A percentile compares a stretch with the other conserved stretches of the same genome.
Evolutionary conservation across 2,888 invertebrate species (phyloP).

Genomic region (Galeopsomyia nigrocyanea): DNA sequence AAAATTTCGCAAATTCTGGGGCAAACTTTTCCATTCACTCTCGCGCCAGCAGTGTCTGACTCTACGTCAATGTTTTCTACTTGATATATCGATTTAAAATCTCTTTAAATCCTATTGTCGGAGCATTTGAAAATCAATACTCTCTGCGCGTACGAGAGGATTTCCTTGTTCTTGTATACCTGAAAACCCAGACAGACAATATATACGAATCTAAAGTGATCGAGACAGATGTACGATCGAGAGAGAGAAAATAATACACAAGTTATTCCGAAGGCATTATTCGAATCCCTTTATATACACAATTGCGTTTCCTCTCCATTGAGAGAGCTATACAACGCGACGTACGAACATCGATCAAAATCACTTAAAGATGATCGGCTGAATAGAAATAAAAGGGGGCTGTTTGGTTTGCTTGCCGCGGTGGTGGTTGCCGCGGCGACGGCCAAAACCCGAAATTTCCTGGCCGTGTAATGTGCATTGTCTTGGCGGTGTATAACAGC

Average conservation of each 20-base stretch:
- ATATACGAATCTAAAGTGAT: no score
- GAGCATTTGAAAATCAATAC: no score
- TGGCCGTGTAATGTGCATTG: conserved; percentile 4
- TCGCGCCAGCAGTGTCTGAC: no score
- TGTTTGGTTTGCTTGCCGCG: no score
- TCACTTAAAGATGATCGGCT: background rate
- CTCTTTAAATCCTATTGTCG: no score
- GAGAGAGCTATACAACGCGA: no score
- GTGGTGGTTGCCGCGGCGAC: no score
- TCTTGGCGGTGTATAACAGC: conserved; percentile 5
- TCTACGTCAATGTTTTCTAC: background rate
- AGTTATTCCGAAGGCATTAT: background rate
- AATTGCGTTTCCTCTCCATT: background rate
- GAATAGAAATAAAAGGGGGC: conserved; percentile 18
- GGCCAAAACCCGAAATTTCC: conserved; percentile 12
- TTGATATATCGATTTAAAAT: background rate
- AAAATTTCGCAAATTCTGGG: background rate
- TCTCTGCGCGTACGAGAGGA: no score
- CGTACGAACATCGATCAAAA: background rate
- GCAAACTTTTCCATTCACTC: background rate
- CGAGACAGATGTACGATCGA: background rate
- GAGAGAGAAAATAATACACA: conserved; percentile 1
- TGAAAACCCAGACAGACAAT: no score
- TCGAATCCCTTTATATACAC: background rate
- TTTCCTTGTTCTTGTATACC: no score